Evolutionary conservation across 2,113 vertebrate genomes (phyloP).

Genomic region (Rostratula benghalensis): DNA sequence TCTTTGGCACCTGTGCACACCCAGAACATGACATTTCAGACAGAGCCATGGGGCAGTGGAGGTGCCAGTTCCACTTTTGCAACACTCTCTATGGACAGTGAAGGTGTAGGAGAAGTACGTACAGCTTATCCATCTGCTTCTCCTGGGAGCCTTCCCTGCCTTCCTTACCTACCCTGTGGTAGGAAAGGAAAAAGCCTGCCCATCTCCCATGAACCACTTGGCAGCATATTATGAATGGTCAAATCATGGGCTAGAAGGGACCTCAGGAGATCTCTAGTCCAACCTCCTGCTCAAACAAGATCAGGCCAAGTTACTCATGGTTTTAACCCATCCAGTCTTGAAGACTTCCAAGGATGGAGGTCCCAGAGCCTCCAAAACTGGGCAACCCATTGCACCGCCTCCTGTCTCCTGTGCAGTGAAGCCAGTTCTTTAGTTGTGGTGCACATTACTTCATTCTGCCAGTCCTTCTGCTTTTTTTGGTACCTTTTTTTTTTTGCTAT

Average conservation of each 20-base stretch:
- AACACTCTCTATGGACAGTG: background rate
- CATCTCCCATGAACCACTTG: background rate
- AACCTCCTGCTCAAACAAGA: background rate
- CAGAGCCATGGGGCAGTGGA: rapidly evolving
- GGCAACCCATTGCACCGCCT: background rate
- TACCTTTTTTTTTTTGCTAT: background rate
- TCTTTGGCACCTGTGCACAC: background rate
- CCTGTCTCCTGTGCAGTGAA: too few species aligned
- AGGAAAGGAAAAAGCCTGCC: background rate
- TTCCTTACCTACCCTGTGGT: rapidly evolving
- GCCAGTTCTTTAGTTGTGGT: background rate
- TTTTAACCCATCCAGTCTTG: background rate
- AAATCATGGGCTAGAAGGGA: background rate
- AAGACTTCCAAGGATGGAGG: background rate
- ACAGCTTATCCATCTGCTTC: background rate
- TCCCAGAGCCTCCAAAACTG: background rate
- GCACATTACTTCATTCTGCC: background rate
- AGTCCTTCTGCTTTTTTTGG: constrained; percentile 40
- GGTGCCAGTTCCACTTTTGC: background rate
- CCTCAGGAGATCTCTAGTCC: background rate
- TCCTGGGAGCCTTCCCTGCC: background rate
- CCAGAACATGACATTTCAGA: background rate
- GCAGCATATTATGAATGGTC: background rate
- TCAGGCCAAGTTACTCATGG: background rate
- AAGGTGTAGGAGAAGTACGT: background rate